Evolutionary conservation across 1,140 invertebrate genomes (phyloP), one percentile per base, ranked within the genome.

Genomic region (Drosophila trapezifrons): DNA sequence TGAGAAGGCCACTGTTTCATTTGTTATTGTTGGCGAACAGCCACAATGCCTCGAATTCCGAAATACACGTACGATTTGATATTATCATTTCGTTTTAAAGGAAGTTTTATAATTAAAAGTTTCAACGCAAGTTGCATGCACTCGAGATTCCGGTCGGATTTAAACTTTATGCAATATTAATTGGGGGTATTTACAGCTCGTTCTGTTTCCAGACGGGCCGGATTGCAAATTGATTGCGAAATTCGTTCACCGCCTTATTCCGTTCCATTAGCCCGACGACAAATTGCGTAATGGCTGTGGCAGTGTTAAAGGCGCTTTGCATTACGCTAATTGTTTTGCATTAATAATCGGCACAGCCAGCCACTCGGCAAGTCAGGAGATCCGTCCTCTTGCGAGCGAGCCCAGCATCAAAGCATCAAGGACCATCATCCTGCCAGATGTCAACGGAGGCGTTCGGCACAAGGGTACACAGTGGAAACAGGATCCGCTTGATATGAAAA

Each of bases 321-420:
- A 13, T 60, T 52, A 62, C 54, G 70, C 35, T 70, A 82, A 82
- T 75, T 78, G 52, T 62, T 78, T 57, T 75, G 59, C 52, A 82
- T 74, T 78, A 78, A 82, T 78, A 71, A 75, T 57, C 25, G 25
- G 43, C 18, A 18, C 27, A 40, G 60, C 17, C 42, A 78, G 38
- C 25, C 49, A 42, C 29, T 57, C 13, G 29, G 17, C 18, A 25
- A 46, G 37, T 35, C 40, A 45, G 32, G 27, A 59, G 27, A 52
- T 43, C 66, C 52, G 49, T 42, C 52, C 37, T 6, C 25, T 15
- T 22, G 46, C 37, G 27, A 27, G 46, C 37, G 27, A 27, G 38
- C 37, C 18, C n/a, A 56, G 55, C 55, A 27, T 37, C 55, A 59
- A 29, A 15, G 42, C 56, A 59, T 65, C 40, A 47, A 60, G 57